These are phyloP conservation scores for Parnassius smintheus DNA, from an alignment of 2,888 invertebrate species.

Conservation along the genomic window DNA sequence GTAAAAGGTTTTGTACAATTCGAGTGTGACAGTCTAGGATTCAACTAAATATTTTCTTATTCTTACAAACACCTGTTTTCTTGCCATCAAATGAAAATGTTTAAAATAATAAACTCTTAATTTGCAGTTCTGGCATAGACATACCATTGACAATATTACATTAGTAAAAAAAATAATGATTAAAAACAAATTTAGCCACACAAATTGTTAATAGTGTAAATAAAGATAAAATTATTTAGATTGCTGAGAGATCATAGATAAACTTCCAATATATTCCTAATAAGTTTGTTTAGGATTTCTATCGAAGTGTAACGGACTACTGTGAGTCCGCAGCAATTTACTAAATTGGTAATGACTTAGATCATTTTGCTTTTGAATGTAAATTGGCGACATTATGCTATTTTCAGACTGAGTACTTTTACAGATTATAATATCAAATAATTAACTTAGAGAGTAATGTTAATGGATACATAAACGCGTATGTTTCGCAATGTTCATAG, in stretches of 20 bases:
- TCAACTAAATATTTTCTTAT: constrained; percentile 46
- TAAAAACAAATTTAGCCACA: neutral
- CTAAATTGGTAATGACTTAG: neutral
- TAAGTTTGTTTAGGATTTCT: neutral
- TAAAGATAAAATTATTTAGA: neutral
- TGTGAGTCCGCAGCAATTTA: neutral
- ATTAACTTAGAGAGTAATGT: constrained; percentile 20
- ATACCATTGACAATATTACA: too few species aligned
- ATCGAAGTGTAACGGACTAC: neutral
- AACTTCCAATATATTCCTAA: neutral
- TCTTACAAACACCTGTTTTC: constrained; percentile 30
- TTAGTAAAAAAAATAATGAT: too few species aligned
- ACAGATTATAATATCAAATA: constrained; percentile 20
- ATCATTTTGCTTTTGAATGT: constrained; percentile 19
- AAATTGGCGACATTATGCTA: constrained; percentile 19
- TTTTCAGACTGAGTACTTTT: constrained; percentile 26
- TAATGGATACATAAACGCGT: constrained; percentile 21
- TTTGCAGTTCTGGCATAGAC: too few species aligned
- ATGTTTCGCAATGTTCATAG: constrained; percentile 5
- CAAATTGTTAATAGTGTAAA: neutral
- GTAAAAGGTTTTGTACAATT: constrained; percentile 74
- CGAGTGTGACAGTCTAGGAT: constrained; percentile 65
- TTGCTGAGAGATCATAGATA: neutral
- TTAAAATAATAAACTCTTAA: too few species aligned
- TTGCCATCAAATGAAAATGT: constrained; percentile 22